A percentile compares a stretch with the other conserved stretches of the same genome.
These are phyloP conservation scores for Lasioglossum villosulum DNA, from an alignment of 2,888 invertebrate species.

Conservation along the genomic window DNA sequence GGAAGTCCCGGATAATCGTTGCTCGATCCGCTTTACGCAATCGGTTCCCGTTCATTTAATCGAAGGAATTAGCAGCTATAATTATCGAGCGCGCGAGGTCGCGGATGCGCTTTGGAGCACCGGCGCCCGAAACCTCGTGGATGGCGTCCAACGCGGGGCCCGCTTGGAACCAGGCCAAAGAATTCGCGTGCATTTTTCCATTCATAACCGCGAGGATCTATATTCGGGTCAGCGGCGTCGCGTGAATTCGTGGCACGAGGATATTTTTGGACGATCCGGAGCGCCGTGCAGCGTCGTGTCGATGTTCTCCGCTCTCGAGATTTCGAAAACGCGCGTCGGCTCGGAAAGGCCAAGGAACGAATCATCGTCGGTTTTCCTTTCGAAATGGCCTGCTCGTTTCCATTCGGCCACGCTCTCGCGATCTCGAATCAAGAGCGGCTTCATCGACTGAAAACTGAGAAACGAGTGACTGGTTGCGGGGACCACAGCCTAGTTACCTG, in stretches of 20 bases:
- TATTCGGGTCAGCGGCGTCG: constrained; percentile 72
- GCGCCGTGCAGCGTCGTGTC: neutral
- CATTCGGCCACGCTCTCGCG: constrained; percentile 53
- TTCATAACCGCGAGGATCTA: constrained; percentile 80
- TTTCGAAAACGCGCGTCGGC: constrained; percentile 29
- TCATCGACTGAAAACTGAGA: neutral
- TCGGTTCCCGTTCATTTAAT: constrained; percentile 10
- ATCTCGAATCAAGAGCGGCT: neutral
- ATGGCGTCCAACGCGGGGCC: constrained; percentile 64
- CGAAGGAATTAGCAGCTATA: constrained; percentile 9
- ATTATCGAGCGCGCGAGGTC: neutral
- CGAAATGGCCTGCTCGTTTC: constrained; percentile 37
- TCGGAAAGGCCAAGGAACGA: constrained; percentile 17
- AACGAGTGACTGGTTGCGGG: neutral
- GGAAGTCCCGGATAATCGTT: neutral
- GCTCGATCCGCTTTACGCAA: neutral
- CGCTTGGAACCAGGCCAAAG: constrained; percentile 75
- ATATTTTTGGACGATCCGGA: constrained; percentile 69
- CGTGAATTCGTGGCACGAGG: constrained; percentile 70
- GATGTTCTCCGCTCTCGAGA: neutral
- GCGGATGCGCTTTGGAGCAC: constrained; percentile 34
- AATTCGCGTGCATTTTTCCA: constrained; percentile 82
- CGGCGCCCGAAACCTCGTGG: constrained; percentile 71
- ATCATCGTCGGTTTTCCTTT: constrained; percentile 27
- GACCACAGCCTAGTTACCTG: neutral